Percentiles rank a stretch among this genome's conserved stretches.
Conservation (phyloP, 2,113 vertebrate species). For the Onychostruthus taczanowskii region DNA sequence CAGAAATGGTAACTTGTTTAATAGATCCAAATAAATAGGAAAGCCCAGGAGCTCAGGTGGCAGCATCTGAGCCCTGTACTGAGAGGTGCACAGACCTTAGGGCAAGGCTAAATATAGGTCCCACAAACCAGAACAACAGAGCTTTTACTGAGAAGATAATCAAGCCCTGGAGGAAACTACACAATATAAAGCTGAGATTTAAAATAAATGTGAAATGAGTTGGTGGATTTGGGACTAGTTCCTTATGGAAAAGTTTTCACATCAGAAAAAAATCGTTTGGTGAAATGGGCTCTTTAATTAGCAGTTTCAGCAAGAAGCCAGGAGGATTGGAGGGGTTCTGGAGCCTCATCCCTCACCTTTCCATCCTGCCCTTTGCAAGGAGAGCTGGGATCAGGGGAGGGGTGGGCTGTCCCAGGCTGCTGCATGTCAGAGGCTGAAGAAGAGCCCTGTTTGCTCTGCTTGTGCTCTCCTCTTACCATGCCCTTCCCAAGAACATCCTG, state of each 20-base stretch:
- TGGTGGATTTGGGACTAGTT: not conserved
- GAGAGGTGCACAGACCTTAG: not conserved
- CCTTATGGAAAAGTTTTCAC: conserved; percentile 28
- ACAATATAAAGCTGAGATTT: conserved; percentile 1
- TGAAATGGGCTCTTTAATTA: conserved; percentile 13
- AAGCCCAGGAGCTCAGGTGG: not conserved
- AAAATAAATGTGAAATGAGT: conserved; percentile 47
- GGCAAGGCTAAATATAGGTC: not conserved
- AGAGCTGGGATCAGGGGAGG: not conserved
- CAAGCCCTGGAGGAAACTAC: conserved; percentile 32
- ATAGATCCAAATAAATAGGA: not conserved
- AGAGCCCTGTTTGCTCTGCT: not conserved
- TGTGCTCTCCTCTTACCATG: accelerated
- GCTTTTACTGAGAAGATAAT: conserved; percentile 23
- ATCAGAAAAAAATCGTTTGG: not conserved
- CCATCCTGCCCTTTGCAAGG: not conserved
- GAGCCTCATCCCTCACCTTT: not conserved
- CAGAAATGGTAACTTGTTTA: not conserved
- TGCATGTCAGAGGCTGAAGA: not conserved
- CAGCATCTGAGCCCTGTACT: not conserved
- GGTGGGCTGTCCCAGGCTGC: not conserved
- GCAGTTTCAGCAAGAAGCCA: not conserved
- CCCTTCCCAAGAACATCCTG: not conserved
- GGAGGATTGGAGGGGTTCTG: not conserved
- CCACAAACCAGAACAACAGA: conserved; percentile 7